A percentile compares a stretch with the other conserved stretches of the same genome.
Evolutionary conservation across 2,113 vertebrate genomes (phyloP).

Genomic region (Apteryx mantelli): DNA sequence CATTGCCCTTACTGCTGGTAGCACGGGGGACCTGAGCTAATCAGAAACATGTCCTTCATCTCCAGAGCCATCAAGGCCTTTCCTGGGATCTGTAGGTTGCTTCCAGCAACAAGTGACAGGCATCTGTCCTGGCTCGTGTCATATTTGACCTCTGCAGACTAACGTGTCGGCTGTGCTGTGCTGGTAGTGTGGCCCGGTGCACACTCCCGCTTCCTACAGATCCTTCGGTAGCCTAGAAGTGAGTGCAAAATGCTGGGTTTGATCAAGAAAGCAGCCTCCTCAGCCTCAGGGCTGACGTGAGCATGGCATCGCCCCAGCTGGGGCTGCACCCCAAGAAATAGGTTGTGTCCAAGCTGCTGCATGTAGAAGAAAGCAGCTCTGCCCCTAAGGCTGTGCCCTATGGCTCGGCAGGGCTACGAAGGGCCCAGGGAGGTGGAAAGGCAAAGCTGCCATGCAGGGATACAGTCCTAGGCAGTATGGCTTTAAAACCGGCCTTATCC

Average conservation of each 20-base stretch:
- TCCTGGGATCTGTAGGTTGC: neutral
- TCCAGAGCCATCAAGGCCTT: neutral
- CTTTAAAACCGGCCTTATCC: too few relatives aligned
- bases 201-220: neutral
- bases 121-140: neutral
- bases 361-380: neutral
- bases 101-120: neutral
- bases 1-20: neutral
- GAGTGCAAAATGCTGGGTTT: neutral
- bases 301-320: neutral
- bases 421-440: too few relatives aligned
- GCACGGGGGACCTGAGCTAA: neutral
- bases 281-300: neutral
- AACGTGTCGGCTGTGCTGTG: neutral
- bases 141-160: neutral
- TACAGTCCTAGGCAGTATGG: too few relatives aligned
- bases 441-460: too few relatives aligned
- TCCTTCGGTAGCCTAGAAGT: neutral
- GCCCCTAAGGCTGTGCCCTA: neutral
- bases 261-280: neutral
- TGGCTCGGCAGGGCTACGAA: too few relatives aligned
- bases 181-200: neutral
- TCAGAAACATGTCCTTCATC: neutral
- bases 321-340: neutral
- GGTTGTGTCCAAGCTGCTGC: neutral